These are phyloP conservation scores for Diadegma fenestrale DNA, from an alignment of 2,888 invertebrate genomes.

Conservation along the genomic window DNA sequence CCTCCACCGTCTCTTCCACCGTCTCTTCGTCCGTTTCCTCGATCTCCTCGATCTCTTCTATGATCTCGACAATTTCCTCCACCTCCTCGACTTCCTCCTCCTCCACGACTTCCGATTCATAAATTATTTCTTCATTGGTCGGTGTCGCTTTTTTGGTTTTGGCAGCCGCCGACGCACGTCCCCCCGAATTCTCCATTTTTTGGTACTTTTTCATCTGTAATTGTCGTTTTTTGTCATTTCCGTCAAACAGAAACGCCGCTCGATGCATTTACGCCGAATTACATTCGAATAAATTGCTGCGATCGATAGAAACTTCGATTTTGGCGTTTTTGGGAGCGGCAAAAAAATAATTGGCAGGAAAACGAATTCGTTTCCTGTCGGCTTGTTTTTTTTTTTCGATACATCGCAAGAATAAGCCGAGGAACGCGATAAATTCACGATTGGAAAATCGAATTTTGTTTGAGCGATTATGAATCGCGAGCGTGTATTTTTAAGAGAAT, in stretches of 20 bases:
- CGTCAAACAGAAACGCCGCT: not conserved
- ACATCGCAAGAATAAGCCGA: too few relatives aligned
- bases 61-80: constrained; percentile 82
- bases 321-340: too few relatives aligned
- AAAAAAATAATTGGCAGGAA: too few relatives aligned
- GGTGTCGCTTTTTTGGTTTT: constrained; percentile 47
- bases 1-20: constrained; percentile 81
- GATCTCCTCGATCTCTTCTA: constrained; percentile 80
- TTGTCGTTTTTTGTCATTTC: not conserved
- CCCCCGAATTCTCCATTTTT: constrained; percentile 52
- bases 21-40: constrained; percentile 76
- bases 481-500: not conserved
- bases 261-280: not conserved
- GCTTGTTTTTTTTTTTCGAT: too few relatives aligned
- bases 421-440: not conserved
- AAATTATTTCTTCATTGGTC: constrained; percentile 77
- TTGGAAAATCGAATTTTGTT: not conserved
- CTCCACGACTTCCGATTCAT: constrained; percentile 52
- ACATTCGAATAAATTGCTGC: too few relatives aligned
- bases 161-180: constrained; percentile 22
- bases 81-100: constrained; percentile 74
- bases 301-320: too few relatives aligned
- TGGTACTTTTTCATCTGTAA: constrained; percentile 23
- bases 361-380: too few relatives aligned
- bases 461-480: not conserved